Evolutionary conservation across 2,888 invertebrate species (phyloP), one percentile per base, ranked within the genome.

Genomic region (Ornithoptera priamus): DNA sequence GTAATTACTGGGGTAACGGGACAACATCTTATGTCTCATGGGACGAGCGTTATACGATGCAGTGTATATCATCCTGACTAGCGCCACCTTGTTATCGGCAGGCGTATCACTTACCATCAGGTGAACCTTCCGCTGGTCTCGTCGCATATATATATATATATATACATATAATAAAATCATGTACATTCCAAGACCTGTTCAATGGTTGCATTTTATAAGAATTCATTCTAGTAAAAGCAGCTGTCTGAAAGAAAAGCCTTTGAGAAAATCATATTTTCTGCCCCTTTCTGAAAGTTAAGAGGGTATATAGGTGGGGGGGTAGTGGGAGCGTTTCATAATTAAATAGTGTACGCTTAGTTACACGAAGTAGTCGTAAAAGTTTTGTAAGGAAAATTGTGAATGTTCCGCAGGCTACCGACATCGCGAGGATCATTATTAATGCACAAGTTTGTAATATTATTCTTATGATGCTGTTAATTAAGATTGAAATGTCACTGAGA

Each of bases 301-400:
- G 80, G 74, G 73, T 78, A 75, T 70, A 71, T 68, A 72, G 71
- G 50, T 71, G 67, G 70, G 50, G 72, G 66, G 70, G 72, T 74
- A 75, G 78, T 77, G 75, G 72, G 80, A 78, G 78, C 71, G 83
- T 77, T 82, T 76, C 81, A 85, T 88, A 87, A 88, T 88, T 86
- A 88, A 87, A 88, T 87, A 88, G 87, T 84, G 81, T 75, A 83
- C 83, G 86, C 84, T 86, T 88, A 88, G 87, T 87, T 86, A 85
- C 81, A 73, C 78, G 76, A 78, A 79, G 80, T 78, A 80, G 78
- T 76, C 75, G 75, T 73, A 77, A 80, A 78, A 80, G 77, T 80
- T 80, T 79, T 77, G 80, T 80, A 75, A 79, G 72, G 79, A 77
- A 81, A 81, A 81, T 83, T 79, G 77, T 81, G 77, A 78, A 79